phyloP scores from a whole-genome alignment of 2,888 invertebrate species.

The Euspilapteryx auroguttella region DNA sequence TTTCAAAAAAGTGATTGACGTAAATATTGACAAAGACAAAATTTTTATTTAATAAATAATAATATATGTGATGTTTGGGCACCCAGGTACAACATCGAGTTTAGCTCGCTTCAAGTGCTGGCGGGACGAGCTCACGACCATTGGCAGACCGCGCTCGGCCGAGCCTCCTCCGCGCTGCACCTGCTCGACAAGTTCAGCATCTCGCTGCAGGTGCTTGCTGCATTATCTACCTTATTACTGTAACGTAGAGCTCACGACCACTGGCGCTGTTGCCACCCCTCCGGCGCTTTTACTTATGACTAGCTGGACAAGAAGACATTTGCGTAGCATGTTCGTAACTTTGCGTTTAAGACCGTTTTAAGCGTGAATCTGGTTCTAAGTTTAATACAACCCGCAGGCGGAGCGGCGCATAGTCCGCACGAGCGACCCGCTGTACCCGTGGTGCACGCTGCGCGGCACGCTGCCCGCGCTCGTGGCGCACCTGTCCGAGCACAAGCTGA shows the following conservation, averaged over 20 bases:
- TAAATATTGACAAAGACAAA: no score
- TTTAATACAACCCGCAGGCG: slow-evolving; percentile 67
- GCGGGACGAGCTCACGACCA: slow-evolving; percentile 88
- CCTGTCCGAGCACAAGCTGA: slow-evolving; percentile 87
- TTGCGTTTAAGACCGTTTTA: no score
- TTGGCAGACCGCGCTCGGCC: slow-evolving; percentile 85
- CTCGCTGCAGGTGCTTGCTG: slow-evolving; percentile 48
- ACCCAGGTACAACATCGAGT: slow-evolving; percentile 75
- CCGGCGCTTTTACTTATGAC: no score
- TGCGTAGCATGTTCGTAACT: no score
- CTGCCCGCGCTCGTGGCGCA: slow-evolving; percentile 87
- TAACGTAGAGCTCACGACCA: not conserved
- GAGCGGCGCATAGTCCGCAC: slow-evolving; percentile 82
- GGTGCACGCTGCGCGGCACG: slow-evolving; percentile 79
- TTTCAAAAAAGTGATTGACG: no score
- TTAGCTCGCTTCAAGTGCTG: slow-evolving; percentile 84
- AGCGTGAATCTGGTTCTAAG: slow-evolving; percentile 15
- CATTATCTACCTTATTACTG: no score
- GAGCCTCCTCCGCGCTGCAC: slow-evolving; percentile 83
- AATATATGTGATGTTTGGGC: no score
- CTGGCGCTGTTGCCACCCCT: no score
- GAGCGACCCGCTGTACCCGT: slow-evolving; percentile 84
- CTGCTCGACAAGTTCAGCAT: slow-evolving; percentile 80
- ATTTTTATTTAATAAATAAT: no score
- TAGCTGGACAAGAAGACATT: no score